Conservation (phyloP, 2,888 invertebrate species). For the Melipona bicolor region DNA sequence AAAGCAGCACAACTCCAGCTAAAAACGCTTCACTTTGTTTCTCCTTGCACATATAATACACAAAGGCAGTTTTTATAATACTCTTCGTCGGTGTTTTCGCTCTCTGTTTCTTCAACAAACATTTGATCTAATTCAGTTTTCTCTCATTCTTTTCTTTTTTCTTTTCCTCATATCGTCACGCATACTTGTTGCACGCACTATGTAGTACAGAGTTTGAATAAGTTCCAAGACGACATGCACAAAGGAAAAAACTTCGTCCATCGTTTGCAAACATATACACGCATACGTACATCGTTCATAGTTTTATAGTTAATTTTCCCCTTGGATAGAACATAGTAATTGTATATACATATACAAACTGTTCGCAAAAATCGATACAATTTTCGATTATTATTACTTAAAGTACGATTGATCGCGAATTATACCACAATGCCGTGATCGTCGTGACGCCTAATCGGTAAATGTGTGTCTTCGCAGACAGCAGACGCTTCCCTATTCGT, state of each 20-base stretch:
- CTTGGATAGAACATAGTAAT: conserved; percentile 70
- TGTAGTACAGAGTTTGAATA: conserved; percentile 1
- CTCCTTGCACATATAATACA: conserved; percentile 59
- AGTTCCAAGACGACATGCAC: background rate
- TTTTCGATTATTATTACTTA: conserved; percentile 57
- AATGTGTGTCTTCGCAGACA: conserved; percentile 21
- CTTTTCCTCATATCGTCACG: background rate
- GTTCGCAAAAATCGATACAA: conserved; percentile 72
- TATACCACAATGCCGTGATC: conserved; percentile 49
- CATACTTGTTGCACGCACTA: conserved; percentile 1
- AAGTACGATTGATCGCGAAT: conserved; percentile 58
- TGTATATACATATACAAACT: conserved; percentile 79
- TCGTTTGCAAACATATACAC: background rate
- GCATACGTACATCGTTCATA: background rate
- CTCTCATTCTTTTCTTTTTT: background rate
- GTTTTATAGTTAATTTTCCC: conserved; percentile 13
- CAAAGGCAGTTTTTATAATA: conserved; percentile 52
- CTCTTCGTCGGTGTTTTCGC: conserved; percentile 9
- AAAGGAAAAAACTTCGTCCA: background rate
- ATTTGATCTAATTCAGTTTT: background rate
- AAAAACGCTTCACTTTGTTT: conserved; percentile 36
- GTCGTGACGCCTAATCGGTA: conserved; percentile 45
- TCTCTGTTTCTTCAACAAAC: background rate
- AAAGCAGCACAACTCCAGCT: conserved; percentile 15
- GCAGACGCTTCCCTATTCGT: conserved; percentile 11